Evolutionary conservation across 1,140 invertebrate species (phyloP), one percentile per base, ranked within the genome.

Genomic region (Drosophila insularis): DNA sequence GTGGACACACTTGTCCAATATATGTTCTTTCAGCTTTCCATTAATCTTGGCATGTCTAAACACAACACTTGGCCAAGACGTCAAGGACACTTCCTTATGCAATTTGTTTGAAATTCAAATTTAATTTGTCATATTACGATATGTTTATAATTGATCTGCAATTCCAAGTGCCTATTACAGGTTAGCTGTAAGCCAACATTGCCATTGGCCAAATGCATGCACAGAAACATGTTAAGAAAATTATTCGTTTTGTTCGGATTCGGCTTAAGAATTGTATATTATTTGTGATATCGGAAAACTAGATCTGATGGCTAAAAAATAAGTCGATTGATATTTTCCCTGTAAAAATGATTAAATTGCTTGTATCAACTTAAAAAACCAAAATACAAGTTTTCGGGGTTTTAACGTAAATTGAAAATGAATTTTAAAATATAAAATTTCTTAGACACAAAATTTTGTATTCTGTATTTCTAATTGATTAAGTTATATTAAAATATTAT

Each of bases 81-180:
- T 43, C 74, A 77, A 77, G 74, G 74, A 77, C 74, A 77, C 54
- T 77, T 77, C 74, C 66, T 71, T 43, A 39, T 61, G 67, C 62
- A 77, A 77, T 77, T 77, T 77, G 37, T 70, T 76, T 64, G 58
- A 69, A 65, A 71, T 77, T 39, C 55, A 58, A 58, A 58, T 58
- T 32, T 14, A 37, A 58, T 14, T 37, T 58, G 55, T 37, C 31
- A 58, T 50, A 10, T 50, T 58, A 17, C 17, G 55, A 58, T 58
- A 58, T n/a, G 43, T 50, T 50, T 50, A 17, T 50, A 50, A 50
- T 50, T 50, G 17, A 21, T 19, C 10, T 4, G 17, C 14, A 13
- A 35, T 58, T 61, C 37, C 37, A 61, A 21, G n/a, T 61, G 8
- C 4, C 19, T 2, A 14, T 61, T 27, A 2, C 11, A 27, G 32